Conservation (phyloP, 2,888 invertebrate species). For the Dendrolimus pini region DNA sequence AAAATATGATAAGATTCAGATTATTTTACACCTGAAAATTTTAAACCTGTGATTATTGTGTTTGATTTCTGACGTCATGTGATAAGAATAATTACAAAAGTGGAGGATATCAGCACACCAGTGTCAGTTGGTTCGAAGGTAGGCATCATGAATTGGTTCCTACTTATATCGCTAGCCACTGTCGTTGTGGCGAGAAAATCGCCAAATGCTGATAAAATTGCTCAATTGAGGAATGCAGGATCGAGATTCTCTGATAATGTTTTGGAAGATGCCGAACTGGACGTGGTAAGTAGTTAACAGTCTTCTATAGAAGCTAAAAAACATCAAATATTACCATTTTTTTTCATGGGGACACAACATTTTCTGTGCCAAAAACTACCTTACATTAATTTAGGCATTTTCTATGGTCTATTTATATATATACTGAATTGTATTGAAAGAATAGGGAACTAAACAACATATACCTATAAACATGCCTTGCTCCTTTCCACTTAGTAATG, state of each 20-base stretch:
- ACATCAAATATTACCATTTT: no score
- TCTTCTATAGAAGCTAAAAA: no score
- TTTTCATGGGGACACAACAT: no score
- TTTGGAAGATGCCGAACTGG: slow-evolving; percentile 22
- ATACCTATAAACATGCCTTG: no score
- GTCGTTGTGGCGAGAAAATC: slow-evolving; percentile 27
- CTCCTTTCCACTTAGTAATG: no score
- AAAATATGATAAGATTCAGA: not conserved
- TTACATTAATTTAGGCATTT: slow-evolving; percentile 2
- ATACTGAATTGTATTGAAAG: no score
- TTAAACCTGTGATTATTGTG: not conserved
- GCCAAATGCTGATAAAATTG: slow-evolving; percentile 34
- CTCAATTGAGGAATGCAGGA: slow-evolving; percentile 13
- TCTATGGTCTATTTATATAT: no score
- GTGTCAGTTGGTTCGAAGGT: not conserved
- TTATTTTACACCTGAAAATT: not conserved
- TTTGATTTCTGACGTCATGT: not conserved
- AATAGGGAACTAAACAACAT: no score
- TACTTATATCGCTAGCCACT: slow-evolving; percentile 1
- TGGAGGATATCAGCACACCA: not conserved
- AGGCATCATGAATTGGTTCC: not conserved
- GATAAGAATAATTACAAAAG: not conserved
- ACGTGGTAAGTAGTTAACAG: slow-evolving; percentile 33
- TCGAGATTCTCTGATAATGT: not conserved
- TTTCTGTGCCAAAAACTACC: not conserved